These are phyloP conservation scores for Callimorpha dominula DNA, from an alignment of 2,888 invertebrate species.

Conservation along the genomic window DNA sequence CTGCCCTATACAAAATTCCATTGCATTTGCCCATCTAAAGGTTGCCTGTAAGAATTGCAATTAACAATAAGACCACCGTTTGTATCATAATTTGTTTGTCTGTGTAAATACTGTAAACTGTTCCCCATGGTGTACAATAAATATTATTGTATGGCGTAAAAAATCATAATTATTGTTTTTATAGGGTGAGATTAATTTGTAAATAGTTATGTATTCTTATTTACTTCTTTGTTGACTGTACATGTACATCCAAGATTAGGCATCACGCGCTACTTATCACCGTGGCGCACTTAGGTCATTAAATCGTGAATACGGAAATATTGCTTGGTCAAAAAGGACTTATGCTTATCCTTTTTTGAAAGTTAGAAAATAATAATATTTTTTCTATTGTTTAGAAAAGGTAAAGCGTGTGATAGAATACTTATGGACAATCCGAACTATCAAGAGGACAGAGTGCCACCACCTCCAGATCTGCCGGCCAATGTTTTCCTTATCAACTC, in stretches of 20 bases:
- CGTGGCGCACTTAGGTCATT: no score
- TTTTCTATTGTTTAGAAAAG: conserved; percentile 51
- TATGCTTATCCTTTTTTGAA: not conserved
- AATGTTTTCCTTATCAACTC: conserved; percentile 89
- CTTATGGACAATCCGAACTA: conserved; percentile 74
- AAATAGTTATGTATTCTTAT: not conserved
- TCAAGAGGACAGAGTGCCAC: conserved; percentile 66
- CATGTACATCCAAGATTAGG: no score
- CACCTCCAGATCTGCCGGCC: conserved; percentile 76
- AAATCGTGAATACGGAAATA: no score
- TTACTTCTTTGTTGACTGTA: not conserved
- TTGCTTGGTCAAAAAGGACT: not conserved
- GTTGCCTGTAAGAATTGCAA: no score
- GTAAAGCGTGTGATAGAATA: conserved; percentile 67
- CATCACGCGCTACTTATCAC: no score
- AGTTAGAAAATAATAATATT: not conserved
- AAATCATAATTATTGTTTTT: not conserved
- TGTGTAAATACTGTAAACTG: no score
- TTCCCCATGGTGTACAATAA: no score
- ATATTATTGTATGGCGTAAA: no score
- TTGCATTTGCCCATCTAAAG: no score
- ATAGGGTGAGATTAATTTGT: not conserved
- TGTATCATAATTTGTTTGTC: no score
- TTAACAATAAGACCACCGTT: no score
- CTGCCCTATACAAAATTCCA: no score